A percentile compares a stretch with the other conserved stretches of the same genome.
Evolutionary conservation across 2,888 invertebrate species (phyloP).

Genomic region (Hirtodrosophila confusa): DNA sequence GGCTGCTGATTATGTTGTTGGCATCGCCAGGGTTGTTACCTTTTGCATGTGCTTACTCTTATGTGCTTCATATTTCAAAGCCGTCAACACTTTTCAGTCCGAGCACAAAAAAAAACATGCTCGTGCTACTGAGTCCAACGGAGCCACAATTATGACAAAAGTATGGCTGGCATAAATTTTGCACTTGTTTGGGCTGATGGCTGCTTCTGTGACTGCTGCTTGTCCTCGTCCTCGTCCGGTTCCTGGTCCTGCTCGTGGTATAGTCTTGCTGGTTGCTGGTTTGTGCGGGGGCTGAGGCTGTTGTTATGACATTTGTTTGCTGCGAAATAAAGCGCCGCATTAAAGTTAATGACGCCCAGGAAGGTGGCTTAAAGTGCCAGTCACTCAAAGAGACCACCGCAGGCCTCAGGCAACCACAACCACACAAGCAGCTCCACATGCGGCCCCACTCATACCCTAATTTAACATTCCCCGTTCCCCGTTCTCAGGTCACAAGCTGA

Average conservation of each 20-base stretch:
- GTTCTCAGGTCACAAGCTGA: constrained; percentile 51
- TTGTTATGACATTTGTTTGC: constrained; percentile 78
- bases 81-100: constrained; percentile 71
- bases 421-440: constrained; percentile 10
- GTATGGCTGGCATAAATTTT: constrained; percentile 76
- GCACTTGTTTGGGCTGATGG: constrained; percentile 63
- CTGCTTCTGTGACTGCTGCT: constrained; percentile 18
- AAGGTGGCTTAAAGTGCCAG: constrained; percentile 76
- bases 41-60: constrained; percentile 57
- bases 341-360: constrained; percentile 79
- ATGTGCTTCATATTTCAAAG: constrained; percentile 76
- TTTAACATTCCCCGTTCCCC: constrained; percentile 26
- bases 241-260: background rate
- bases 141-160: constrained; percentile 78
- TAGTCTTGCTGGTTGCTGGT: background rate
- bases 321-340: constrained; percentile 77
- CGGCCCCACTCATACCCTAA: constrained; percentile 42
- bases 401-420: constrained; percentile 53
- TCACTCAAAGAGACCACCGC: constrained; percentile 57
- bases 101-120: constrained; percentile 30
- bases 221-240: constrained; percentile 6
- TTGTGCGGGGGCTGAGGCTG: constrained; percentile 24
- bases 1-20: constrained; percentile 58
- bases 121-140: constrained; percentile 53
- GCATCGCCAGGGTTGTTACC: constrained; percentile 55